These are phyloP conservation scores for Zygogramma bicolorata DNA, from an alignment of 2,888 invertebrate genomes.

Conservation along the genomic window DNA sequence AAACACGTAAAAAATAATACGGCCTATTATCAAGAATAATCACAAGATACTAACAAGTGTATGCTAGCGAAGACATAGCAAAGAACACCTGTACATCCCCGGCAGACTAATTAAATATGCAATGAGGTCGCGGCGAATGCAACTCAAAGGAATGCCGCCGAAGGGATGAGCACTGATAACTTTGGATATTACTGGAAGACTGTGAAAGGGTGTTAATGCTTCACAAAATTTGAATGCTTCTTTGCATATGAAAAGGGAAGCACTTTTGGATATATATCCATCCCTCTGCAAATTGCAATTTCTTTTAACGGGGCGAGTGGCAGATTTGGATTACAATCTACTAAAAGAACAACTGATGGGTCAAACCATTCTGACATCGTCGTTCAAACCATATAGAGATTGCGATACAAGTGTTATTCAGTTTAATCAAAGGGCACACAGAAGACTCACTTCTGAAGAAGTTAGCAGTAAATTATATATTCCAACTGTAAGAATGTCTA, in stretches of 20 bases:
- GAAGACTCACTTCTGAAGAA: not conserved
- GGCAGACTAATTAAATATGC: too few relatives aligned
- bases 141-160: too few relatives aligned
- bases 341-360: not conserved
- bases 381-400: not conserved
- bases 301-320: not conserved
- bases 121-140: too few relatives aligned
- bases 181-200: too few relatives aligned
- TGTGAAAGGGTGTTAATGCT: not conserved
- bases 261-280: not conserved
- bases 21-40: too few relatives aligned
- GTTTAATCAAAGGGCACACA: not conserved
- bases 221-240: not conserved
- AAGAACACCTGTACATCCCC: too few relatives aligned
- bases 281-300: not conserved
- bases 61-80: too few relatives aligned
- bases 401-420: not conserved
- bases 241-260: not conserved
- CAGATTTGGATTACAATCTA: not conserved
- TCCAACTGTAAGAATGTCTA: not conserved
- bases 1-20: too few relatives aligned
- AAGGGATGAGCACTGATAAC: too few relatives aligned
- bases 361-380: not conserved
- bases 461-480: not conserved
- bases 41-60: too few relatives aligned